Conservation (phyloP, 1,140 invertebrate species). For the Amphibalanus amphitrite region DNA sequence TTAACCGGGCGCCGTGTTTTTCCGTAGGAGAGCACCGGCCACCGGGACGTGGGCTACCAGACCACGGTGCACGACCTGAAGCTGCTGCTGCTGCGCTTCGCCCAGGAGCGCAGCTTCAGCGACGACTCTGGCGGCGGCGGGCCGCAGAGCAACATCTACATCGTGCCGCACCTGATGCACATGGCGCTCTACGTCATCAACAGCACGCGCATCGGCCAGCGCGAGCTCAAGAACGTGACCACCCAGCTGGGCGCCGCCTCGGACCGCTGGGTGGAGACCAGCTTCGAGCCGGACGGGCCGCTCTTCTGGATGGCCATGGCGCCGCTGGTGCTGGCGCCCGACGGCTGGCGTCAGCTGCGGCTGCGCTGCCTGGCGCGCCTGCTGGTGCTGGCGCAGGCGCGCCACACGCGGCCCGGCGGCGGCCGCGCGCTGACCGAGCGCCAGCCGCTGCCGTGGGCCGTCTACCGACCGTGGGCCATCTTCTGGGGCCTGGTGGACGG, state of each 20-base stretch:
- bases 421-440: slow-evolving; percentile 21
- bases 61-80: slow-evolving; percentile 89
- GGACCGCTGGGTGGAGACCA: slow-evolving; percentile 47
- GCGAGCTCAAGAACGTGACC: slow-evolving; percentile 52
- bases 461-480: slow-evolving; percentile 70
- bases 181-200: slow-evolving; percentile 90
- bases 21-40: slow-evolving; percentile 20
- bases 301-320: slow-evolving; percentile 68
- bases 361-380: slow-evolving; percentile 56
- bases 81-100: slow-evolving; percentile 70
- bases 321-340: slow-evolving; percentile 52
- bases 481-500: slow-evolving; percentile 65
- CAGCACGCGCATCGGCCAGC: slow-evolving; percentile 15
- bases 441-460: slow-evolving; percentile 46
- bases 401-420: slow-evolving; percentile 37
- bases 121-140: slow-evolving; percentile 93
- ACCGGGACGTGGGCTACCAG: slow-evolving; percentile 62
- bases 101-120: slow-evolving; percentile 86
- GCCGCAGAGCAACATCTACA: slow-evolving; percentile 91
- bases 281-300: slow-evolving; percentile 75
- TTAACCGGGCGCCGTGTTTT: slow-evolving; percentile 21
- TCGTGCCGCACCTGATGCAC: slow-evolving; percentile 84
- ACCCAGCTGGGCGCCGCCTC: slow-evolving; percentile 43
- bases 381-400: slow-evolving; percentile 56
- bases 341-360: slow-evolving; percentile 37